Conservation (phyloP, 2,797 vertebrate genomes). For the Percopsis omiscomaycus region DNA sequence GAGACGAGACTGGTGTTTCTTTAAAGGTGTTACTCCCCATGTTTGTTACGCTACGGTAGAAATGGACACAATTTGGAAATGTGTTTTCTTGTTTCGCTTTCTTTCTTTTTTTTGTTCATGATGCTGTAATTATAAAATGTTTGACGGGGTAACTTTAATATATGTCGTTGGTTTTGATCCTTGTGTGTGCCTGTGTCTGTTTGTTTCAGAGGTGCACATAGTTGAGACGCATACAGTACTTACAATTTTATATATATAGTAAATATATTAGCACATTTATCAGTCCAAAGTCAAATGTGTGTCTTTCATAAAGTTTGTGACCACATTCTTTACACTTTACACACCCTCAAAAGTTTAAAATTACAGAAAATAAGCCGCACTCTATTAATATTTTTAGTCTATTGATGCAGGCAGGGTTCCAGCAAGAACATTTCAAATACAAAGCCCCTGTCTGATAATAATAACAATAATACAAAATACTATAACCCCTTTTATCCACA, state of each 20-base stretch:
- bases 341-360: too few relatives aligned
- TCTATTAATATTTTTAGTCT: too few relatives aligned
- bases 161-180: constrained; percentile 75
- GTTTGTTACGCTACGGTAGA: constrained; percentile 69
- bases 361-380: background rate
- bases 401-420: background rate
- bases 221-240: background rate
- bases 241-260: too few relatives aligned
- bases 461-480: too few relatives aligned
- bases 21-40: constrained; percentile 56
- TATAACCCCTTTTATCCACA: background rate
- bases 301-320: too few relatives aligned
- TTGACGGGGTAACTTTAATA: constrained; percentile 79
- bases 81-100: constrained; percentile 65
- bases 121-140: constrained; percentile 78
- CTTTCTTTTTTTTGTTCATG: constrained; percentile 68
- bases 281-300: too few relatives aligned
- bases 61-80: constrained; percentile 69
- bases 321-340: too few relatives aligned
- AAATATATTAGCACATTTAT: too few relatives aligned
- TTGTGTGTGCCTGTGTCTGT: constrained; percentile 53
- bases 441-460: too few relatives aligned
- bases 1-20: constrained; percentile 63
- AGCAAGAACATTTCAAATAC: too few relatives aligned
- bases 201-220: constrained; percentile 26